Base-by-base conservation (phyloP, 2,797 vertebrate genomes). In the Cottoperca gobio region DNA sequence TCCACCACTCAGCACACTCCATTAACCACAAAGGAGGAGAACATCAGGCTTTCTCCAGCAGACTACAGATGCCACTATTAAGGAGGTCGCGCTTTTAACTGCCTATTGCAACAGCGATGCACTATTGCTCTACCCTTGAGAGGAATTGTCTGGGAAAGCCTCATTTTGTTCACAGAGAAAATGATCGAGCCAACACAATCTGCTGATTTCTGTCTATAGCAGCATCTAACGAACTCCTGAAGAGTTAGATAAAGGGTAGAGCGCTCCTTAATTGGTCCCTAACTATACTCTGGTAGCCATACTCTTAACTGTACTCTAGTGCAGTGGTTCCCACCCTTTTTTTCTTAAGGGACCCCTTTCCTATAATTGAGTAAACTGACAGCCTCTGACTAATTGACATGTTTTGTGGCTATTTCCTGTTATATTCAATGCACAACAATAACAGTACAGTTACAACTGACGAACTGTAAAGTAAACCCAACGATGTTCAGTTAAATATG, bases 1-100 rank as follows among this genome's bases (percentile, higher is more conserved):
- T 91, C 82, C 81, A 65, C 76, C 78, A 73, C 87, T 87, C 86
- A 82, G 83, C 85, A 80, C 54, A 82, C 61, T 72, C 76, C 65
- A 86, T 91, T 88, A 88, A 82, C 70, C 84, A 83, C 52, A 66
- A 73, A 75, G 55, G 59, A 79, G 60, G 67, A 76, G 70, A 73
- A 62, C 43, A 58, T 37, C 21, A 19, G 66, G 39, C 28, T 23
- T 72, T 59, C 49, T 79, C 49, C 73, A 40, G 60, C 78, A 70
- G 53, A 52, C 53, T 65, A 42, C 43, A 60, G 65, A 84, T 78
- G 52, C 24, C 10, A 23, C 63, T 67, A 53, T 79, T 57, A 54
- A 70, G 60, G 40, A 65, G 48, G 68, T 79, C 7, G 8, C 12
- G 14, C 50, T 59, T 79, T 69, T 65, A 82, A 73, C 72, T 70